Percentiles rank a stretch among this genome's conserved stretches.
Conservation (phyloP, 2,797 vertebrate genomes). For the Cichlasoma orientale region DNA sequence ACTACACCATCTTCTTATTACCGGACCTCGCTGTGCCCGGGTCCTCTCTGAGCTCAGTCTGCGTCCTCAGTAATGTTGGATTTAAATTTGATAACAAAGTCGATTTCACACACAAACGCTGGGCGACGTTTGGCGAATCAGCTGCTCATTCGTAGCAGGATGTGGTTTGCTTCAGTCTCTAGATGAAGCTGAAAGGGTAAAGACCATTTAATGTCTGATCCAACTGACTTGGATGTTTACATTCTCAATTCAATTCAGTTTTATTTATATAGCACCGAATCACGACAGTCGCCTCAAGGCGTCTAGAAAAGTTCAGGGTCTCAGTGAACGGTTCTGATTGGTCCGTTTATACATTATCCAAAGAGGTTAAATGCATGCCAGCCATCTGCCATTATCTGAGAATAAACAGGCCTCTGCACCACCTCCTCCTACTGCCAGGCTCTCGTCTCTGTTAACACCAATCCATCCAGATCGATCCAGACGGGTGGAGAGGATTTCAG, state of each 20-base stretch:
- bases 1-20: too few relatives aligned
- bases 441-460: neutral
- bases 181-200: too few relatives aligned
- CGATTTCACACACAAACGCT: too few relatives aligned
- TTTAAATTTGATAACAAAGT: neutral
- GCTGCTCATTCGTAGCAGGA: too few relatives aligned
- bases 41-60: neutral
- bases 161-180: too few relatives aligned
- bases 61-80: neutral
- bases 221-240: neutral
- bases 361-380: neutral
- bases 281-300: too few relatives aligned
- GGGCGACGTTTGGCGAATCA: too few relatives aligned
- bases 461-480: neutral
- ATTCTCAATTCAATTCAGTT: neutral
- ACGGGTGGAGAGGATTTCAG: neutral
- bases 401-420: neutral
- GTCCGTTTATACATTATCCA: neutral
- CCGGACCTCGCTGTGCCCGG: accelerated
- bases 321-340: neutral
- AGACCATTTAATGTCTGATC: neutral
- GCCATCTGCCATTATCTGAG: neutral
- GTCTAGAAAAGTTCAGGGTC: neutral
- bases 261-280: too few relatives aligned
- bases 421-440: neutral